Evolutionary conservation across 2,888 invertebrate genomes (phyloP).

Genomic region (Vannuccia rotundouncinata): DNA sequence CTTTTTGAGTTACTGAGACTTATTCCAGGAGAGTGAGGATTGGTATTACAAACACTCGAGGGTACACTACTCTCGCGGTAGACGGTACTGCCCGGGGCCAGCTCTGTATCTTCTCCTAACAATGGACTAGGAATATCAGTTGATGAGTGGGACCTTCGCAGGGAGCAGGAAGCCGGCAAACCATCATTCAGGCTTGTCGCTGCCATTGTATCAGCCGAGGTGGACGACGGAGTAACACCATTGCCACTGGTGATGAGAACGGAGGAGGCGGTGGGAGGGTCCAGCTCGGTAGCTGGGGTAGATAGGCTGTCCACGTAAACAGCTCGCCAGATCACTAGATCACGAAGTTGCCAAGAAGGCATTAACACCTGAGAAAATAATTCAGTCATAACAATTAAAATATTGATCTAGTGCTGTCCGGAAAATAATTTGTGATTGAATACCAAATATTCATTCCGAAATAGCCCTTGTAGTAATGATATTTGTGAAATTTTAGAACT

Average conservation of each 20-base stretch:
- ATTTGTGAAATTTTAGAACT: too few species aligned
- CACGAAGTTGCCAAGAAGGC: background rate
- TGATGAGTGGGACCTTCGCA: background rate
- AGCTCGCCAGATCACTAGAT: background rate
- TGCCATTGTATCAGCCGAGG: too few species aligned
- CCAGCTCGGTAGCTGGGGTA: background rate
- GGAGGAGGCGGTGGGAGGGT: background rate
- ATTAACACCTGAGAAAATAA: background rate
- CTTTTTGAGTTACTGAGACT: too few species aligned
- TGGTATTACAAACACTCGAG: background rate
- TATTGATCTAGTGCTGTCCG: too few species aligned
- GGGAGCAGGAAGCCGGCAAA: background rate
- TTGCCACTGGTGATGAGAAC: background rate
- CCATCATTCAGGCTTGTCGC: too few species aligned
- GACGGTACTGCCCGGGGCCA: background rate
- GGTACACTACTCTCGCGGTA: constrained; percentile 11
- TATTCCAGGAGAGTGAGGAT: background rate
- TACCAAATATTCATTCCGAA: too few species aligned
- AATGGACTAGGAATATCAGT: background rate
- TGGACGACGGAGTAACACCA: too few species aligned
- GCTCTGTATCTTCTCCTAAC: background rate
- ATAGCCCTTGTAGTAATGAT: too few species aligned
- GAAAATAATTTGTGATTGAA: too few species aligned
- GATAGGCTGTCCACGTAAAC: background rate
- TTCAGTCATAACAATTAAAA: too few species aligned